phyloP scores from a whole-genome alignment of 2,113 vertebrate species.

The Laterallus jamaicensis region DNA sequence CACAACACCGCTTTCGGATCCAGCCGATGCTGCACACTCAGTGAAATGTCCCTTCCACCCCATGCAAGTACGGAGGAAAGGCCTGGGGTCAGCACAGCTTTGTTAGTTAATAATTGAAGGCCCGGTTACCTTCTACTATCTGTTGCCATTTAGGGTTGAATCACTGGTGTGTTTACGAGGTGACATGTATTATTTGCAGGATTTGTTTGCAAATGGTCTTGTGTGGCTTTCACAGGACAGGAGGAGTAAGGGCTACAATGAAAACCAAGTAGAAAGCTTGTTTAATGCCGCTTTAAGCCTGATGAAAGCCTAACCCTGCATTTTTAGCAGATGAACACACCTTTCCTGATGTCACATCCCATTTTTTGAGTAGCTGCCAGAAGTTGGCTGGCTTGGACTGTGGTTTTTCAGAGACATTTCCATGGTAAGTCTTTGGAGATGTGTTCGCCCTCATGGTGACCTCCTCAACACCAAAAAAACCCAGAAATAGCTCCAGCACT shows the following conservation, averaged over 20 bases:
- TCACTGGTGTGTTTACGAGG: constrained; percentile 10
- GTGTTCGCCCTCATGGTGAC: neutral
- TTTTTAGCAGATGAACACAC: neutral
- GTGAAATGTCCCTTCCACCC: neutral
- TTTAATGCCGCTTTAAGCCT: neutral
- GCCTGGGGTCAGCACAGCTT: neutral
- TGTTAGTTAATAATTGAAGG: constrained; percentile 30
- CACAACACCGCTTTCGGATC: rapidly evolving
- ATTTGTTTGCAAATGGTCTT: constrained; percentile 19
- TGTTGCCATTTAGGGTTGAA: neutral
- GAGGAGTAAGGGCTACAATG: neutral
- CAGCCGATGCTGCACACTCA: neutral
- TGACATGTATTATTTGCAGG: neutral
- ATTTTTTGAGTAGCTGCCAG: neutral
- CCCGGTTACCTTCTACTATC: neutral
- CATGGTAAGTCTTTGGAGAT: neutral
- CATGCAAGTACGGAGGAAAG: neutral
- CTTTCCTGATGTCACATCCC: neutral
- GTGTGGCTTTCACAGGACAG: neutral
- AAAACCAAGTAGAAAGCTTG: neutral
- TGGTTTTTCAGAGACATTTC: neutral
- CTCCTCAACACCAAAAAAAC: neutral
- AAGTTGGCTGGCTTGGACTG: rapidly evolving
- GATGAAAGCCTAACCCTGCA: neutral
- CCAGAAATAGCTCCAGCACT: neutral